Evolutionary conservation across 1,140 invertebrate genomes (phyloP).

Genomic region (Drosophila pseudoananassae): DNA sequence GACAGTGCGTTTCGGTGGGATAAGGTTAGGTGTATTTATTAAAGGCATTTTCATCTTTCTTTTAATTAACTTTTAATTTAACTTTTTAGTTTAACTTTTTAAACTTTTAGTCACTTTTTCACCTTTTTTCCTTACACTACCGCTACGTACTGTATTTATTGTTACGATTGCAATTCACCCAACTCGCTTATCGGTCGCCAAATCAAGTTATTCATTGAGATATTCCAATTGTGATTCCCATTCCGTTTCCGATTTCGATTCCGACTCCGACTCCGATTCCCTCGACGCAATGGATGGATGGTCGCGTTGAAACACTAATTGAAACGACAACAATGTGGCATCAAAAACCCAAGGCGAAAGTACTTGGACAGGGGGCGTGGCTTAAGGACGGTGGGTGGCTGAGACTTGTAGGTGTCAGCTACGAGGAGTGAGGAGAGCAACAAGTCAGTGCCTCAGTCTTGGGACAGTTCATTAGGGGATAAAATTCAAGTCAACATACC

Average conservation of each 20-base stretch:
- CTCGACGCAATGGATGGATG: background rate
- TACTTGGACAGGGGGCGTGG: no score
- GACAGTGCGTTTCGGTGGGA: background rate
- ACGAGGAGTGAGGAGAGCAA: constrained; percentile 29
- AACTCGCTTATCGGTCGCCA: constrained; percentile 7
- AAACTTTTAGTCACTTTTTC: background rate
- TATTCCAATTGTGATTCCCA: constrained; percentile 4
- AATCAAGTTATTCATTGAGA: constrained; percentile 12
- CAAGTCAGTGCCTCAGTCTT: constrained; percentile 38
- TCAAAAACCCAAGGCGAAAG: background rate
- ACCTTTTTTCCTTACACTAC: background rate
- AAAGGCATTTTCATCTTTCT: background rate
- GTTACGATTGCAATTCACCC: background rate
- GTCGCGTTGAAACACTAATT: constrained; percentile 54
- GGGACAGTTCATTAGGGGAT: constrained; percentile 72
- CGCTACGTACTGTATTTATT: background rate
- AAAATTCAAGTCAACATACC: constrained; percentile 58
- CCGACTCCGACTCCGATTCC: background rate
- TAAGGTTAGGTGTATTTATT: background rate
- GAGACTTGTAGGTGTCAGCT: no score
- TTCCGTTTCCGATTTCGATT: background rate
- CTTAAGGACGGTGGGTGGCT: no score
- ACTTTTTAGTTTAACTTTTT: no score
- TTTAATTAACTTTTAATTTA: background rate
- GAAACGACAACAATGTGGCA: constrained; percentile 52